phyloP scores from a whole-genome alignment of 2,888 invertebrate species.

The Bombylius discolor region DNA sequence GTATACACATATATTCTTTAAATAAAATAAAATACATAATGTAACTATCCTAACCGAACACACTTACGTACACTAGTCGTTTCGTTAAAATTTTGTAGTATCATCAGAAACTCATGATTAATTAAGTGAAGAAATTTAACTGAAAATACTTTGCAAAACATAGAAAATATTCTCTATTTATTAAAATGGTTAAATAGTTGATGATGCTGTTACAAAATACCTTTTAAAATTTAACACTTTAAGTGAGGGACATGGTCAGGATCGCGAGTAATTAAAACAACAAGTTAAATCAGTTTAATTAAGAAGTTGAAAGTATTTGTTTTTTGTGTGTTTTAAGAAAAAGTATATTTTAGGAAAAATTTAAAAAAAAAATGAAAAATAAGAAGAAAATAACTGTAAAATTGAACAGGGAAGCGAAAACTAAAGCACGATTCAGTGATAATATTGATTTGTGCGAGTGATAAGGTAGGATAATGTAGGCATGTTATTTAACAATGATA shows the following conservation, averaged over 20 bases:
- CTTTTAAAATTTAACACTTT: not conserved
- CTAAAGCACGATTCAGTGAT: not conserved
- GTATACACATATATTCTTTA: no score
- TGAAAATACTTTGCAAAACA: not conserved
- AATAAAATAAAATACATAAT: no score
- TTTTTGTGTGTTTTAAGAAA: no score
- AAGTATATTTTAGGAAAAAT: not conserved
- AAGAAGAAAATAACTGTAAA: not conserved
- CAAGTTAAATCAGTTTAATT: not conserved
- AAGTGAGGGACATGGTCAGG: not conserved
- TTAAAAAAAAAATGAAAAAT: not conserved
- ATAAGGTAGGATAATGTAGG: not conserved
- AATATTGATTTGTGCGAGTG: not conserved
- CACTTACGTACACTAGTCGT: not conserved
- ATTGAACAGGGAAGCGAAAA: not conserved
- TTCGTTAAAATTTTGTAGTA: not conserved
- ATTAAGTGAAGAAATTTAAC: constrained; percentile 2
- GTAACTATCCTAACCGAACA: not conserved
- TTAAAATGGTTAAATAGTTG: no score
- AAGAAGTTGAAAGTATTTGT: not conserved
- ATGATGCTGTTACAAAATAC: not conserved
- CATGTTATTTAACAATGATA: not conserved
- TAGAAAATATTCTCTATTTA: not conserved
- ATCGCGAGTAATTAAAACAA: not conserved
- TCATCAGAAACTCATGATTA: not conserved